These are phyloP conservation scores for Pelochelys cantorii DNA, from an alignment of 2,797 vertebrate species.

Conservation along the genomic window DNA sequence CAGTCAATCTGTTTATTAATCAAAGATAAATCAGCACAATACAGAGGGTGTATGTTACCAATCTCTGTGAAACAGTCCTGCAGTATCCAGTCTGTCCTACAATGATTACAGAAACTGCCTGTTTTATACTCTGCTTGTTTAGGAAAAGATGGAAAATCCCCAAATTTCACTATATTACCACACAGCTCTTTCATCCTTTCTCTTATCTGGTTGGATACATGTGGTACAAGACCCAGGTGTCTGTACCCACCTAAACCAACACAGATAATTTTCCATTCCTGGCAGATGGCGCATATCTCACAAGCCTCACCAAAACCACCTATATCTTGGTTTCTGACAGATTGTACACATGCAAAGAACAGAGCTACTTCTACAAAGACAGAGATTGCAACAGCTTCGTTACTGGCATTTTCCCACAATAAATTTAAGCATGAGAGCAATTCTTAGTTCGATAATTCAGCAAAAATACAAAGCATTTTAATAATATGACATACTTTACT, in stretches of 20 bases:
- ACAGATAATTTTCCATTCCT: neutral
- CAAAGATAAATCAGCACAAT: neutral
- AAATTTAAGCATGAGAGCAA: neutral
- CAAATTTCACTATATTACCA: neutral
- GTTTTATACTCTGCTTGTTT: neutral
- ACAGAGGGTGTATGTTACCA: neutral
- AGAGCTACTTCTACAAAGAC: neutral
- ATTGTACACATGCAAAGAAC: neutral
- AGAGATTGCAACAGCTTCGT: neutral
- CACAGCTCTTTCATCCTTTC: neutral
- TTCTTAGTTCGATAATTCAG: neutral
- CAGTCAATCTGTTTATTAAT: neutral
- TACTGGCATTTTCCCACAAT: neutral
- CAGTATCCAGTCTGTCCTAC: neutral
- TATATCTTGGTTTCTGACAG: neutral
- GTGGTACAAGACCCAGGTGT: neutral
- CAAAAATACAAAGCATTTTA: neutral
- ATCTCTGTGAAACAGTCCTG: neutral
- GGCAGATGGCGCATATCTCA: neutral
- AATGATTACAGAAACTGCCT: neutral
- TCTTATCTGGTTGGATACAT: neutral
- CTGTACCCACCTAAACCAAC: neutral
- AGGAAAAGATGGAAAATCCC: neutral
- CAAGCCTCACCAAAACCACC: neutral
- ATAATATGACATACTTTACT: neutral